phyloP scores from a whole-genome alignment of 2,888 invertebrate species.

The Alloplasta piceator region DNA sequence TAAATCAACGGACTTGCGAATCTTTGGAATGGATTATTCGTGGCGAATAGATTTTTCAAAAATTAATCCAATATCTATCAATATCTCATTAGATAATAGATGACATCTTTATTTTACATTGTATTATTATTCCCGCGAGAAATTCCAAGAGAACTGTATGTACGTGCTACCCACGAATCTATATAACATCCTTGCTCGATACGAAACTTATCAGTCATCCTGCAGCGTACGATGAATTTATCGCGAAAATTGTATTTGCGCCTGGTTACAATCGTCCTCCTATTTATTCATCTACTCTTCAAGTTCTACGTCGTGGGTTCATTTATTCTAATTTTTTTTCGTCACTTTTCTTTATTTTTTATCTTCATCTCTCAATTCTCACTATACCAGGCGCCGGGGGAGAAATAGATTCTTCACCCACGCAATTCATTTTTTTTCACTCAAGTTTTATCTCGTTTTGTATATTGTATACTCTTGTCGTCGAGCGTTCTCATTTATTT shows the following conservation, averaged over 20 bases:
- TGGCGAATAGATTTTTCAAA: too few relatives aligned
- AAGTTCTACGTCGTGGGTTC: conserved; percentile 4
- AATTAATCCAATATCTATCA: too few relatives aligned
- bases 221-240: conserved; percentile 69
- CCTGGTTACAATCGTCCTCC: conserved; percentile 47
- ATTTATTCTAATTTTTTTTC: conserved; percentile 37
- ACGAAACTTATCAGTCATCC: conserved; percentile 79
- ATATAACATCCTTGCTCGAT: conserved; percentile 77
- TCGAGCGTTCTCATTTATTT: conserved; percentile 65
- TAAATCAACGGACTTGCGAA: too few relatives aligned
- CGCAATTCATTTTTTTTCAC: conserved; percentile 44
- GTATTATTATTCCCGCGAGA: conserved; percentile 9
- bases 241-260: conserved; percentile 52
- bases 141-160: not conserved
- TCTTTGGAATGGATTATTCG: too few relatives aligned
- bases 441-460: conserved; percentile 44
- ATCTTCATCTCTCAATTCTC: conserved; percentile 66
- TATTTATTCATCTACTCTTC: conserved; percentile 47
- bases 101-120: too few relatives aligned
- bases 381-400: not conserved
- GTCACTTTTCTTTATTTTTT: conserved; percentile 55
- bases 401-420: conserved; percentile 48
- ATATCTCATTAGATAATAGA: too few relatives aligned
- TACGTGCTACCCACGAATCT: conserved; percentile 70
- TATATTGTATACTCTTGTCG: conserved; percentile 13